Base-by-base conservation (phyloP, 2,888 invertebrate genomes). In the Netelia fuscicornis region DNA sequence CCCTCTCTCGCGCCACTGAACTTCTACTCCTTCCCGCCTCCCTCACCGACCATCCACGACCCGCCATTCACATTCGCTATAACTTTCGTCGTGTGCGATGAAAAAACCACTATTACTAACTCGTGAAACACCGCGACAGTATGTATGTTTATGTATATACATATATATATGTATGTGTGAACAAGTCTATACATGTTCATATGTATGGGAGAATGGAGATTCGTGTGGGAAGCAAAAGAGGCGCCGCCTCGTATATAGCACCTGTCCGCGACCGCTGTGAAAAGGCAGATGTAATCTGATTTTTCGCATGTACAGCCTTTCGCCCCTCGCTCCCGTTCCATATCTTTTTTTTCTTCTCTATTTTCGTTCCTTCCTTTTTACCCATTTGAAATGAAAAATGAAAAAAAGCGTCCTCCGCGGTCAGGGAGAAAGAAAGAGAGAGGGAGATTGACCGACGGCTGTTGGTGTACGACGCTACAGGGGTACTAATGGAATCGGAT, bases 261-360 rank as follows among this genome's bases (percentile, higher is more conserved):
- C 70, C 76, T 80, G 76, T 65, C 76, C 65, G 78, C 74, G 76
- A 70, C 62, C 75, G 79, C 71, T 56, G 85, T 74, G 85, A 83
- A 80, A 86, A 86, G 86, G 81, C 76, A 84, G 68, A 79, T 87
- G 82, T 86, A 88, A 88, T 88, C 87, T 74, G 82, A 81, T 88
- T 88, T 85, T 85, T 85, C 71, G 52, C 68, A 52, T 65, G 65
- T 67, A 76, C 48, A 30, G 52, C 70, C 60, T 56, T 56, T 65
- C 58, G 54, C 42, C 30, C 56, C 64, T 37, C n/a, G 30, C 62
- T 37, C 72, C 3, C 20, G 10, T 60, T 44, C 17, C 11, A 13
- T 23, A 11, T 44, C 37, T 37, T 37, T 37, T 37, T 37, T 37
- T 30, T 37, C 6, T 6, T 37, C 6, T 6, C 6, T 37, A 6